phyloP scores from a whole-genome alignment of 2,888 invertebrate species.

The Tetropium fuscum region DNA sequence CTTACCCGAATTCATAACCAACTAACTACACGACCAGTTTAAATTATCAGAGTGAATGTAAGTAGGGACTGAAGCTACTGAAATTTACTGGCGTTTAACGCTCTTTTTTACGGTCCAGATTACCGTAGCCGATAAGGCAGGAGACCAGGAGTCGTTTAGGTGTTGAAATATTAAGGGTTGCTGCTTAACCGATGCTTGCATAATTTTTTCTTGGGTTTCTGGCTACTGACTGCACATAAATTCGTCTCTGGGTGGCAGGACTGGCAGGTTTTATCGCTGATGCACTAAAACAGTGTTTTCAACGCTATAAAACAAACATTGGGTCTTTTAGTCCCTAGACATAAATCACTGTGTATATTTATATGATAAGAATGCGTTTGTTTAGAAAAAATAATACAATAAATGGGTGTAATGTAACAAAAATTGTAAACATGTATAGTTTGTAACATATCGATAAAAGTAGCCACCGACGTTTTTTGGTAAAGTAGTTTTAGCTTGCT shows the following conservation, averaged over 20 bases:
- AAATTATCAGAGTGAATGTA: slow-evolving; percentile 31
- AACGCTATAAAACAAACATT: too few species aligned
- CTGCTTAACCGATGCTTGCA: not conserved
- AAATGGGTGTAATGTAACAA: too few species aligned
- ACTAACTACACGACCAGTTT: slow-evolving; percentile 31
- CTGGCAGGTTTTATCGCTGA: not conserved
- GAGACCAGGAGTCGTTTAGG: slow-evolving; percentile 1
- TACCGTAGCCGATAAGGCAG: slow-evolving; percentile 7
- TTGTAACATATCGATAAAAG: too few species aligned
- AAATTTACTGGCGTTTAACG: slow-evolving; percentile 12
- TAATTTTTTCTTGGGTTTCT: slow-evolving; percentile 3
- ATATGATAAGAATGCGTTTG: too few species aligned
- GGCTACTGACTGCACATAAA: not conserved
- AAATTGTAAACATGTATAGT: too few species aligned
- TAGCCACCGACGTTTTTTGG: too few species aligned
- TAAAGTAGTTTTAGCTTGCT: too few species aligned
- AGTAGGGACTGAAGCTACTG: slow-evolving; percentile 3
- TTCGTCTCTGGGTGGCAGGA: not conserved
- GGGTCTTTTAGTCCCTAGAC: too few species aligned
- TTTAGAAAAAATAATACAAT: too few species aligned
- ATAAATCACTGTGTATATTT: too few species aligned
- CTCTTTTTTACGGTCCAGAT: slow-evolving; percentile 12
- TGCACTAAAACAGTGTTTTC: too few species aligned
- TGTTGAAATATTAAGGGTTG: slow-evolving; percentile 18
- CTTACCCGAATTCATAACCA: slow-evolving; percentile 38